Evolutionary conservation across 30 jellyfish, hydroid and myxozoan species (phyloP), one percentile per base, ranked within the genome.

Genomic region (Turritopsis dohrnii): DNA sequence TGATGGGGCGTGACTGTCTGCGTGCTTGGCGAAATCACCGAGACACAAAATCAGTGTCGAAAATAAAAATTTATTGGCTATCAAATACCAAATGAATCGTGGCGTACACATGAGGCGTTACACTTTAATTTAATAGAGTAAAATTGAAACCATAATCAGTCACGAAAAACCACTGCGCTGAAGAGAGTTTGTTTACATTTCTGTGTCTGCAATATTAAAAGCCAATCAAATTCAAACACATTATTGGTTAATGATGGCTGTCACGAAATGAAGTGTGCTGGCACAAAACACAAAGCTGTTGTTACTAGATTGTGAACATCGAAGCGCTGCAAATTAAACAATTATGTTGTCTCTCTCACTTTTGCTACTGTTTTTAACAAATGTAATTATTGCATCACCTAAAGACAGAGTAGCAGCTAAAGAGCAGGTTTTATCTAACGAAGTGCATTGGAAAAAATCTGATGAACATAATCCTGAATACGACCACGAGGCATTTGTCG

Each of bases 401-500:
- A 86, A 85, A 74, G 95, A 86, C 72, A 73, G 97, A 77, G 91
- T 75, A 13, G 84, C 29, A 24, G 52, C 73, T 19, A 83, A 86
- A 19, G 96, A 85, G 71, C 86, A 86, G 1, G 95, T 85, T 25
- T 84, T 90, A 0, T 90, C 97, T 9, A 84, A 83, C n/a, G 65
- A 87, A 71, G 92, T 69, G 53, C 97, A 90, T 76, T 79, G 18
- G n/a, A 30, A 79, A 21, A 69, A 69, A 69, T 23, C 19, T 9
- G 72, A 77, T 8, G 97, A 85, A 16, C 97, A 91, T 83, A 91
- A 91, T 86, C 84, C 86, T 25, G 97, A 91, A 53, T 91, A 91
- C 53, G 97, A 91, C 87, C 97, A 91, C 86, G 97, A 91, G 74
- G 97, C 97, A 7, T 91, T 91, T 75, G 89, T 91, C n/a, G 97